These are phyloP conservation scores for Pterocles gutturalis DNA, from an alignment of 2,113 vertebrate genomes.

Conservation along the genomic window DNA sequence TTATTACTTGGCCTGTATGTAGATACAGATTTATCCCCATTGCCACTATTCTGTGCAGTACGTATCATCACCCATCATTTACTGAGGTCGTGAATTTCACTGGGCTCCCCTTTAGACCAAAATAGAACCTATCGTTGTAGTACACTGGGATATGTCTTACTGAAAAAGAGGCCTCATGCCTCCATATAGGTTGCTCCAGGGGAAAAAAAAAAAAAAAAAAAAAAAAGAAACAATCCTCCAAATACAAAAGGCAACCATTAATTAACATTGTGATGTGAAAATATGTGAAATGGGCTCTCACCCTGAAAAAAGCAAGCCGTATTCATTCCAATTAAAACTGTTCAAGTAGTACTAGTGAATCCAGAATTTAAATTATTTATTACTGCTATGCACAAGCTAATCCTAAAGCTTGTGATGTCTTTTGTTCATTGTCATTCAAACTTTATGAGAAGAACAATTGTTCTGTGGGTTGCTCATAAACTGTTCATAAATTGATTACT, in stretches of 20 bases:
- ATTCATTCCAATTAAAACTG: neutral
- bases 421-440: neutral
- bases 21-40: neutral
- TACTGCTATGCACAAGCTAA: neutral
- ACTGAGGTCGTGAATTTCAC: neutral
- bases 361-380: neutral
- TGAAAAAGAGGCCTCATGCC: neutral
- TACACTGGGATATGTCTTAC: neutral
- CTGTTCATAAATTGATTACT: neutral
- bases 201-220: neutral
- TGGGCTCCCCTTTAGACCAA: neutral
- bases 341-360: neutral
- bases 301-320: neutral
- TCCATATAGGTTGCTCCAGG: neutral
- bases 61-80: neutral
- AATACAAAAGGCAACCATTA: neutral
- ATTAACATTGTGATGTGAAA: neutral
- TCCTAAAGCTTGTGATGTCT: neutral
- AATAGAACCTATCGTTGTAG: neutral
- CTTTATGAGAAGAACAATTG: neutral
- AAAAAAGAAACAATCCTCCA: neutral
- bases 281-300: neutral
- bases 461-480: neutral
- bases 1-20: neutral
- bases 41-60: neutral